A percentile compares a stretch with the other conserved stretches of the same genome.
phyloP scores from a whole-genome alignment of 2,113 vertebrate genomes.

The Lophius piscatorius region DNA sequence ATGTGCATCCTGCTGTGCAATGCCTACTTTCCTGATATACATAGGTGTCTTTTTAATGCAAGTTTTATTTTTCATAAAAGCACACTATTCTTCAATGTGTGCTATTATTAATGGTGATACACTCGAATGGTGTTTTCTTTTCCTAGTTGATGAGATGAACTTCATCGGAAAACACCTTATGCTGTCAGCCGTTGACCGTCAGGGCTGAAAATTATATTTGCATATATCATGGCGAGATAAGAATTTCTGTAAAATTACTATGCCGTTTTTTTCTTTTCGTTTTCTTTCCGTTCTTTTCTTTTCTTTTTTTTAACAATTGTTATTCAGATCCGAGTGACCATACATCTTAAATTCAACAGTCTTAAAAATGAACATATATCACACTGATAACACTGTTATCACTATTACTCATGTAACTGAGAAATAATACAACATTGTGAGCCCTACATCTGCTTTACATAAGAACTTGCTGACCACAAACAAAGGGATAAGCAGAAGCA shows the following conservation, averaged over 20 bases:
- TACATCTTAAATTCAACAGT: too few species aligned
- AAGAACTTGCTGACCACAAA: not conserved
- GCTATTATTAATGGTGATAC: slow-evolving; percentile 3
- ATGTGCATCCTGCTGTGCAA: slow-evolving; percentile 17
- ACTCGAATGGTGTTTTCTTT: not conserved
- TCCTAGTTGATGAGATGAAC: not conserved
- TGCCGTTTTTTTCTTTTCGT: not conserved
- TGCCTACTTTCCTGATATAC: slow-evolving; percentile 22
- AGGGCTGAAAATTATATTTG: slow-evolving; percentile 2
- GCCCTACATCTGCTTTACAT: not conserved
- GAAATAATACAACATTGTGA: too few species aligned
- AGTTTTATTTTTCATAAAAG: slow-evolving; percentile 23
- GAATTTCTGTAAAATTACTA: not conserved
- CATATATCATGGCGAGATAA: slow-evolving; percentile 32
- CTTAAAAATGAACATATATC: too few species aligned
- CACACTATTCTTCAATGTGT: slow-evolving; percentile 14
- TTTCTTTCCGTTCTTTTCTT: slow-evolving; percentile 7
- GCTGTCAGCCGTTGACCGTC: not conserved
- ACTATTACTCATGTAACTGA: too few species aligned
- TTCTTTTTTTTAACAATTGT: too few species aligned
- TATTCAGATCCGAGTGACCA: too few species aligned
- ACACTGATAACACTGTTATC: too few species aligned
- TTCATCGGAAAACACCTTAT: not conserved
- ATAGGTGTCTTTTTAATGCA: slow-evolving; percentile 2
- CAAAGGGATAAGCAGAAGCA: not conserved